phyloP scores from a whole-genome alignment of 1,140 invertebrate genomes.

The Pomphorhynchus laevis region DNA sequence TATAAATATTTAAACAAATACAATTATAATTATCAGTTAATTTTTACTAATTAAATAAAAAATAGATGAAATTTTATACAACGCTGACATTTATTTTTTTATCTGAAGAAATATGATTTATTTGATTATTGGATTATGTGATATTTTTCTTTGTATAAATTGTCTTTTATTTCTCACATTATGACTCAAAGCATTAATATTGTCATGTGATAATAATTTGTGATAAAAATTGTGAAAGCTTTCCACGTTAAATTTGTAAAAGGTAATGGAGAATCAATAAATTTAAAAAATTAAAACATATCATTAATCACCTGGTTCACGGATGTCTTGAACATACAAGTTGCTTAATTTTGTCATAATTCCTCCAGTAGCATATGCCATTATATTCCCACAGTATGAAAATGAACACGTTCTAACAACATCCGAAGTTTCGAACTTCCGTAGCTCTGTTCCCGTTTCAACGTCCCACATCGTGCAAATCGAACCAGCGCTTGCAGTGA shows the following conservation, averaged over 20 bases:
- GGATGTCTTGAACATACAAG: constrained; percentile 32
- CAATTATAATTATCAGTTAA: too few relatives aligned
- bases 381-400: constrained; percentile 56
- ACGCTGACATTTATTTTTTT: too few relatives aligned
- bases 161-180: too few relatives aligned
- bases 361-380: constrained; percentile 61
- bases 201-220: constrained; percentile 1
- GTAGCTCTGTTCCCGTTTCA: constrained; percentile 27
- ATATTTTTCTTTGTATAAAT: too few relatives aligned
- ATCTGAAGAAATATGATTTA: too few relatives aligned
- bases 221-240: constrained; percentile 2
- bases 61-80: too few relatives aligned
- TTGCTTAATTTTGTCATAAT: constrained; percentile 54
- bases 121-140: too few relatives aligned
- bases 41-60: too few relatives aligned
- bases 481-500: constrained; percentile 70
- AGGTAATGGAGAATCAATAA: too few relatives aligned
- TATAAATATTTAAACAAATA: too few relatives aligned
- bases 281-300: background rate
- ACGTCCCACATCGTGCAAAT: constrained; percentile 51
- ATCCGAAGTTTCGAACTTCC: constrained; percentile 5
- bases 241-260: too few relatives aligned
- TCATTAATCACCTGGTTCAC: constrained; percentile 9
- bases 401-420: constrained; percentile 54
- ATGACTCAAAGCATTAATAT: background rate